These are phyloP conservation scores for Lophotriccus pileatus DNA, from an alignment of 2,797 vertebrate genomes.

Conservation along the genomic window DNA sequence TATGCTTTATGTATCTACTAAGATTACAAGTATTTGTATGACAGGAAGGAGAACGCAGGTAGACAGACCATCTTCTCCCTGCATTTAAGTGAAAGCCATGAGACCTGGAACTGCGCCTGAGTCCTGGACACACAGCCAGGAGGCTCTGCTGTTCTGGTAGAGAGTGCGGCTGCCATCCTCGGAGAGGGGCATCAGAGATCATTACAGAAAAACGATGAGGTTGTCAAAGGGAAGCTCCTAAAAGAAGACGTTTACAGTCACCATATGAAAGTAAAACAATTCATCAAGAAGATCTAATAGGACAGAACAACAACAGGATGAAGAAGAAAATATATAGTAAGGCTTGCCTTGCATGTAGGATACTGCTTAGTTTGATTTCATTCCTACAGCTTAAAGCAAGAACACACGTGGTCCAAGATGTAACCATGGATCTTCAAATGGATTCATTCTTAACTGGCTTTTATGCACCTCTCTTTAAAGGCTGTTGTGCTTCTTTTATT, in stretches of 20 bases:
- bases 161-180: neutral
- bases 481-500: conserved; percentile 36
- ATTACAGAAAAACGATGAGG: neutral
- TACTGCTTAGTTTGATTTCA: neutral
- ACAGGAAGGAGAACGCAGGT: neutral
- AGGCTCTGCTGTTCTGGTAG: neutral
- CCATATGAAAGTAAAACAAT: neutral
- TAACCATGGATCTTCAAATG: conserved; percentile 18
- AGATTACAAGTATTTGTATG: neutral
- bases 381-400: neutral
- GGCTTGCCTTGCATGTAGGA: neutral
- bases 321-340: neutral
- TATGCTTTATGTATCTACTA: neutral
- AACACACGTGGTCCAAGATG: neutral
- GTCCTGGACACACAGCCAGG: neutral
- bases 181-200: neutral
- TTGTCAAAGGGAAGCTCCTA: neutral
- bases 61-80: neutral
- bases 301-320: neutral
- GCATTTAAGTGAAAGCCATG: neutral
- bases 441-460: conserved; percentile 52
- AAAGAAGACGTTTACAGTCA: neutral
- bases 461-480: conserved; percentile 29
- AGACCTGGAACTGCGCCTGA: neutral
- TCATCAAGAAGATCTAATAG: neutral